Evolutionary conservation across 30 jellyfish, hydroid and myxozoan genomes (phyloP).

Genomic region (Turritopsis dohrnii): DNA sequence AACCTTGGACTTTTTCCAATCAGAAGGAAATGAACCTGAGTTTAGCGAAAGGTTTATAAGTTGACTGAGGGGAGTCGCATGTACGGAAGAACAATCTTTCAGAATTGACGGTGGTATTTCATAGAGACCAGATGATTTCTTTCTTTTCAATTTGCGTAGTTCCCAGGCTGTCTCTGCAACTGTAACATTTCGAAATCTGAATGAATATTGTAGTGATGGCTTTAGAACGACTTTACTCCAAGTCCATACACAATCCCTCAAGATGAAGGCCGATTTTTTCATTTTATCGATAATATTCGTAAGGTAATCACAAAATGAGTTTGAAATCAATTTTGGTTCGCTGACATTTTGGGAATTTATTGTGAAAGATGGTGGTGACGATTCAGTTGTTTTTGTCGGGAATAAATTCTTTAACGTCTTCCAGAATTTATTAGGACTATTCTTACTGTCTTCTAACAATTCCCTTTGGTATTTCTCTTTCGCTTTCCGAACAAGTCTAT

Average conservation of each 20-base stretch:
- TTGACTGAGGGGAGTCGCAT: slow-evolving; percentile 44
- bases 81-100: slow-evolving; percentile 28
- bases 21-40: slow-evolving; percentile 45
- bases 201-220: background rate
- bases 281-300: background rate
- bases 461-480: background rate
- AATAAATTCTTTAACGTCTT: background rate
- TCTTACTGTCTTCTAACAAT: background rate
- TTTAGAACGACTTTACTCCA: too few species aligned
- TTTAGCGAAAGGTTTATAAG: slow-evolving; percentile 42
- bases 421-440: background rate
- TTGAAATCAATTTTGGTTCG: background rate
- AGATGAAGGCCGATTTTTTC: background rate
- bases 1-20: slow-evolving; percentile 30
- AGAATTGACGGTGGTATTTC: slow-evolving; percentile 31
- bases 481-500: background rate
- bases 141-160: background rate
- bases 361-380: background rate
- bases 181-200: background rate
- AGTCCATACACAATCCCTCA: background rate
- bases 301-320: background rate
- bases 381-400: background rate
- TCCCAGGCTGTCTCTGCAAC: background rate
- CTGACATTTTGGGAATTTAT: background rate
- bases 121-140: slow-evolving; percentile 45